These are phyloP conservation scores for Drosophila truncata DNA, from an alignment of 1,140 invertebrate genomes.

Conservation along the genomic window DNA sequence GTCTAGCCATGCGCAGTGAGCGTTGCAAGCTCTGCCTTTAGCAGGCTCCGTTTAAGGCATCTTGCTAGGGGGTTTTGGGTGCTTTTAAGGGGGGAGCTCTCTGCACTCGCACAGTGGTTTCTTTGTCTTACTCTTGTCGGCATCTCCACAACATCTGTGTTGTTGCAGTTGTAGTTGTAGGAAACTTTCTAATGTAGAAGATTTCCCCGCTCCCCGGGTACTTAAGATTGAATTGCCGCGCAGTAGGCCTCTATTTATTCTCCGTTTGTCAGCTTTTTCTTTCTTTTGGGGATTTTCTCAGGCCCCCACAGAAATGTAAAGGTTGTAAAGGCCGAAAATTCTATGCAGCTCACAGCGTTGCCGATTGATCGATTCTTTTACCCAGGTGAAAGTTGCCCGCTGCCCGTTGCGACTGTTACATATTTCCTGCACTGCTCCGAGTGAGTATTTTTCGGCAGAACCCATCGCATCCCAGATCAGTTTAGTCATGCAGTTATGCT, in stretches of 20 bases:
- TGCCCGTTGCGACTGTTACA: constrained; percentile 28
- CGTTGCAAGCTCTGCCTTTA: constrained; percentile 65
- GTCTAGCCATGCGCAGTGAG: constrained; percentile 49
- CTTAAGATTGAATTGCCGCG: constrained; percentile 62
- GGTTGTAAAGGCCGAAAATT: constrained; percentile 30
- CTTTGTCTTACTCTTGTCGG: constrained; percentile 65
- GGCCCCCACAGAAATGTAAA: constrained; percentile 24
- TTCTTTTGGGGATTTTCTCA: constrained; percentile 67
- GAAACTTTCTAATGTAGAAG: constrained; percentile 83
- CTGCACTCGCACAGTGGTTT: constrained; percentile 65
- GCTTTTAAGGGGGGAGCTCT: constrained; percentile 44
- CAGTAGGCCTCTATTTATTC: constrained; percentile 63
- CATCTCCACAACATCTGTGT: not conserved
- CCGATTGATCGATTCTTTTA: constrained; percentile 59
- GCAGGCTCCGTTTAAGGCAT: constrained; percentile 56
- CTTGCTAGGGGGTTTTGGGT: constrained; percentile 40
- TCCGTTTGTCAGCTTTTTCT: constrained; percentile 54
- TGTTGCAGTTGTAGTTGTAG: constrained; percentile 35
- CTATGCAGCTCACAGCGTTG: constrained; percentile 37
- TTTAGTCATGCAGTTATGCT: constrained; percentile 17
- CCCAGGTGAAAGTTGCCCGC: constrained; percentile 63
- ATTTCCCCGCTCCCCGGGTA: constrained; percentile 48
- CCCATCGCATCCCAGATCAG: not conserved
- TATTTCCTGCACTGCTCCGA: constrained; percentile 10
- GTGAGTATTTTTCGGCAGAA: constrained; percentile 17